Evolutionary conservation across 1,140 invertebrate species (phyloP), one percentile per base, ranked within the genome.

Genomic region (Chymomyza costata): DNA sequence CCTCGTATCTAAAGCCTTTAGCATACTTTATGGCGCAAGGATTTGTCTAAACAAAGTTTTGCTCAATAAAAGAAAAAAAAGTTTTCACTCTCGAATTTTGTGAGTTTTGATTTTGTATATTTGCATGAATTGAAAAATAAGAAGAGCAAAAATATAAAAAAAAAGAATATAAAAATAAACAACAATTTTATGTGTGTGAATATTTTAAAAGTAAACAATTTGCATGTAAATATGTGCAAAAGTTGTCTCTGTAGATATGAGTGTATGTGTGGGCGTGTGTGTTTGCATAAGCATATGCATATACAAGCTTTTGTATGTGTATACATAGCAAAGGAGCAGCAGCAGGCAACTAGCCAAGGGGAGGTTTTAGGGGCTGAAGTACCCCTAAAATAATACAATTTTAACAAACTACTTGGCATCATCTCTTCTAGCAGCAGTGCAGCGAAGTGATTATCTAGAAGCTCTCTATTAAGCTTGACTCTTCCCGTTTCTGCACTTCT

Each of bases 161-260:
- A 43, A 28, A 53, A 31, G 49, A 43, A 6, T 34, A 21, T 40
- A 47, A 62, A 62, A 58, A 38, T 31, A 34, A 34, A 34, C 3
- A 18, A 43, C 55, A 48, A 49, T 17, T 37, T 65, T 48, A 40
- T 65, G 56, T 80, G 73, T 73, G 52, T 68, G 74, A 74, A 80
- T 78, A 78, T 78, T 78, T 78, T 68, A 73, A n/a, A 80, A 55
- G 73, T 55, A 78, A 78, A 78, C 73, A 78, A 78, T 78, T 78
- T 80, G 58, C 73, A 71, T 78, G 73, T 53, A 64, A 78, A 78
- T 80, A 76, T 57, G 70, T 65, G 55, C 53, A 47, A 58, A 71
- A 66, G 55, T 46, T 55, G 65, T 30, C 18, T 11, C 18, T 10
- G n/a, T 54, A 7, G 32, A 8, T 41, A 8, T 17, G 13, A 13